Base-by-base conservation (phyloP, 2,888 invertebrate genomes). In the Drosophila trichaetosa region DNA sequence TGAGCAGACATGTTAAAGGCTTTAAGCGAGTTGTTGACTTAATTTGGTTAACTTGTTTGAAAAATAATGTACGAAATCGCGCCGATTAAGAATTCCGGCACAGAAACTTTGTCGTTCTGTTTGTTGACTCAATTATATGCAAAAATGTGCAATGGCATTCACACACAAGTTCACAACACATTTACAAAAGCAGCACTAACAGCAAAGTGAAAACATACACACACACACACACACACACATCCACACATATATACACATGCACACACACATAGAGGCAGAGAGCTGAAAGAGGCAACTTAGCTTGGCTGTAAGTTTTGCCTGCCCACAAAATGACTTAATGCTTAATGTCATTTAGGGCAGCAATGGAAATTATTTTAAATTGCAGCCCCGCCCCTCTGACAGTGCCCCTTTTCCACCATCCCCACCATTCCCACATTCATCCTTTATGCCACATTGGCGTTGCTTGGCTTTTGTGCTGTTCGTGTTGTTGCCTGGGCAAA, bases 341-440 rank as follows among this genome's bases (percentile, higher is more conserved):
- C 90, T 83, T 89, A 87, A 84, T 87, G 87, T 81, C 88, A 82
- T 89, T 85, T 89, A 74, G 82, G 74, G 71, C 71, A 66, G 71
- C 75, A 69, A 69, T 77, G 79, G 75, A 83, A 84, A 89, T 89
- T 89, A 89, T 89, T 80, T 80, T 81, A 80, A 80, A 80, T 80
- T 82, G 74, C 70, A 56, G 67, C 40, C 53, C 46, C 31, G 34
- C 38, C 24, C 13, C 53, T 2, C 18, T 34, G 36, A 13, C 13
- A 46, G 21, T 6, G 4, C 24, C 16, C 4, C 2, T 8, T 2
- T 16, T 16, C 2, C 16, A 8, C 2, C 46, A 46, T 3, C 38
- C 18, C 24, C 16, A 7, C 2, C 21, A 46, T 4, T 33, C 18
- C 24, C 5, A 11, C 27, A 33, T 42, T 51, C 29, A 46, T 52